Base-by-base conservation (phyloP, 1,140 invertebrate species). In the Propsilocerus akamusi region DNA sequence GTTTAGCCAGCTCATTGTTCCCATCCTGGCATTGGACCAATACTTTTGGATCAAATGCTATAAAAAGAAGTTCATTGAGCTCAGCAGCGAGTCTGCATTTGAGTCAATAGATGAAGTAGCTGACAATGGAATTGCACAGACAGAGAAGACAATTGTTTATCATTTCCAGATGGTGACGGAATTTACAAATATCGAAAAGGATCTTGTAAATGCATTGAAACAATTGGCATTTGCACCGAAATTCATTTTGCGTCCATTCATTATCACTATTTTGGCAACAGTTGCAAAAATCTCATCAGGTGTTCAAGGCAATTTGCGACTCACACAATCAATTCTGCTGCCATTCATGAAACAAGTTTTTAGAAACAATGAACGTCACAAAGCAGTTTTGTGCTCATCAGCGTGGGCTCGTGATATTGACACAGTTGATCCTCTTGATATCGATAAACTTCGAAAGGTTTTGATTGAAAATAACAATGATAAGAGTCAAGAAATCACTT, bases 301-400 rank as follows among this genome's bases (percentile, higher is more conserved):
- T 6, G 34, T 41, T 6, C 34, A 41, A 17, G 34, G 34, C 5
- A 41, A 41, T 41, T 41, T 41, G 6, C 34, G 34, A 17, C 34
- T 41, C 1, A 41, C 17, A 20, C 34, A 41, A 41, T 41, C 34
- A 8, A 41, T 20, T 20, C 17, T 41, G 1, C 17, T 41, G 14
- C 34, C 34, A 20, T 41, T 41, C 17, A 41, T 41, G 34, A 41
- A 41, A 20, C 34, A 41, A 41, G 14, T 41, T n/a, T 41, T 41
- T 17, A 41, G 22, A 17, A 20, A 20, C 14, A 41, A 41, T 41
- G 34, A 41, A 17, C 14, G 22, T 5, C 34, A 41, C 22, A 14
- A 20, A 3, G 2, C 17, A 17, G 22, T 41, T 5, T 41, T 41
- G 5, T 20, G 22, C 5, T 17, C 11, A 4, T 20, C 14, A 20